Conservation (phyloP, 2,113 vertebrate genomes). For the Mungos mungo region DNA sequence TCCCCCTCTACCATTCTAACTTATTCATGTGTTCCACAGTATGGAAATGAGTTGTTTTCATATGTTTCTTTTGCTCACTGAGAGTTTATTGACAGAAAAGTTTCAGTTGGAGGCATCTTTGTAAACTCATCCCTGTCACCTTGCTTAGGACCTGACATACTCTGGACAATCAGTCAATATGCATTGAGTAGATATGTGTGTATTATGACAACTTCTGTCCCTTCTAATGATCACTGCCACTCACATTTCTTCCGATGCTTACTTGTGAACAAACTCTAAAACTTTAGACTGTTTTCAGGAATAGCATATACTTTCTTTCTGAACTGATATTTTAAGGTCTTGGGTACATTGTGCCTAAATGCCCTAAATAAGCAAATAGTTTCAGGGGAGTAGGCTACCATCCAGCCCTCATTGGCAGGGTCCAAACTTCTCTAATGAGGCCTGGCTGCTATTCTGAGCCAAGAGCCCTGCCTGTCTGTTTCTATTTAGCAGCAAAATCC, state of each 20-base stretch:
- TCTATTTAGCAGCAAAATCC: constrained; percentile 63
- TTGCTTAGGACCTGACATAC: not conserved
- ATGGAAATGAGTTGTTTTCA: not conserved
- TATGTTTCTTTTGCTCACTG: not conserved
- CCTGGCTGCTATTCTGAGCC: constrained; percentile 47
- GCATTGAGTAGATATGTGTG: not conserved
- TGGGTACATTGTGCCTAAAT: not conserved
- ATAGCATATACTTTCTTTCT: constrained; percentile 2
- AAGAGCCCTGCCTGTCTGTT: constrained; percentile 63
- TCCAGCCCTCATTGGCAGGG: constrained; percentile 47
- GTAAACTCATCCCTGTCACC: not conserved
- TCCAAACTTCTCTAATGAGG: constrained; percentile 45
- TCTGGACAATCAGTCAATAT: not conserved
- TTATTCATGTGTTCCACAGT: not conserved
- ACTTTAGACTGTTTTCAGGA: constrained; percentile 10
- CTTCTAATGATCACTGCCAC: not conserved
- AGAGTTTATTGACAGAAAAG: not conserved
- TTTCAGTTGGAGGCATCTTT: not conserved
- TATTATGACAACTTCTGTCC: not conserved
- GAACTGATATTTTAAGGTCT: constrained; percentile 41
- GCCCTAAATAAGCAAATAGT: constrained; percentile 60
- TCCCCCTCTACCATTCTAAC: not conserved
- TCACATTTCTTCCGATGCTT: not conserved
- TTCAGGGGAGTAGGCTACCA: constrained; percentile 52
- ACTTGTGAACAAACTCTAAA: not conserved